A percentile compares a stretch with the other conserved stretches of the same genome.
Evolutionary conservation across 1,140 invertebrate species (phyloP).

Genomic region (Araneus ventricosus): DNA sequence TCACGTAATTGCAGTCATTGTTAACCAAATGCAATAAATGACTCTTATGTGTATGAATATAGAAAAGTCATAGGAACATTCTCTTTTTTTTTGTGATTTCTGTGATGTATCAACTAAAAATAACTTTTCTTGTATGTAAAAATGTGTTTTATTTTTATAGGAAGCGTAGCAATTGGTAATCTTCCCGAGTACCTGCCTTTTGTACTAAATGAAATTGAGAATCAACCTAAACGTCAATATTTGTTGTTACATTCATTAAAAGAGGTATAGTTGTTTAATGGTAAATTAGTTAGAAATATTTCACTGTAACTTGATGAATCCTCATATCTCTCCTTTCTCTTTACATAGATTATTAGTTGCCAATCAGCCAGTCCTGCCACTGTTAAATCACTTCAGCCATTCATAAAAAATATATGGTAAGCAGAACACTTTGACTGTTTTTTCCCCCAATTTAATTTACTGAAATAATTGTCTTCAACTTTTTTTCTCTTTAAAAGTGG

Average conservation of each 20-base stretch:
- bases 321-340: not conserved
- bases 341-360: slow-evolving; percentile 89
- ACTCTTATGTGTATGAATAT: too few species aligned
- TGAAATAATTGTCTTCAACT: too few species aligned
- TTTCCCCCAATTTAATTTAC: too few species aligned
- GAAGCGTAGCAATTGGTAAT: slow-evolving; percentile 96
- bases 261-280: slow-evolving; percentile 85
- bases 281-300: not conserved
- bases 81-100: too few species aligned
- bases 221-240: slow-evolving; percentile 96
- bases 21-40: too few species aligned
- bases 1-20: too few species aligned
- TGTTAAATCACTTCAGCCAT: slow-evolving; percentile 89
- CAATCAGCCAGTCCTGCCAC: slow-evolving; percentile 89
- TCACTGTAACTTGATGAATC: not conserved
- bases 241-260: slow-evolving; percentile 97
- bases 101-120: too few species aligned
- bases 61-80: too few species aligned
- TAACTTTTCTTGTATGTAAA: too few species aligned
- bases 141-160: slow-evolving; percentile 78
- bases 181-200: slow-evolving; percentile 95
- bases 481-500: too few species aligned
- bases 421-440: slow-evolving; percentile 63
- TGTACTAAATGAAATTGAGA: slow-evolving; percentile 95
- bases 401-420: slow-evolving; percentile 87